A percentile compares a stretch with the other conserved stretches of the same genome.
Evolutionary conservation across 2,797 vertebrate species (phyloP).

Genomic region (Chiloscyllium punctatum): DNA sequence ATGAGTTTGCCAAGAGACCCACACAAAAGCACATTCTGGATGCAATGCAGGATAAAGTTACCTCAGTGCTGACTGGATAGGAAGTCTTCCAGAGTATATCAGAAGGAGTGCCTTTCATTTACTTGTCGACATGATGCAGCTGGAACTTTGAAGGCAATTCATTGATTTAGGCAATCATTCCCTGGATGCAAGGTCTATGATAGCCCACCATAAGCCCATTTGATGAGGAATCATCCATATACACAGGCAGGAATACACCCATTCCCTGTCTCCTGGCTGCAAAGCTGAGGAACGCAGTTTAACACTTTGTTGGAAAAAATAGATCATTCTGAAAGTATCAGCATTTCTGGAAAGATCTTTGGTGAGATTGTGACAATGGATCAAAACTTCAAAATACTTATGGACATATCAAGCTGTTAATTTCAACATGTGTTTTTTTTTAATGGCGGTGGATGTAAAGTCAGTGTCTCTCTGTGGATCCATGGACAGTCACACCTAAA

Average conservation of each 20-base stretch:
- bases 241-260: background rate
- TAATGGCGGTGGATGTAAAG: no score
- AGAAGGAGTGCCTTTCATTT: background rate
- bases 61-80: background rate
- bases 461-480: no score
- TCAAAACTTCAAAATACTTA: no score
- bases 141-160: background rate
- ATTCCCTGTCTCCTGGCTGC: background rate
- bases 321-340: background rate
- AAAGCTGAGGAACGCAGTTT: background rate
- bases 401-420: no score
- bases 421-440: no score
- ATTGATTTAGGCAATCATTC: background rate
- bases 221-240: background rate
- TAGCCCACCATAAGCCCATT: background rate
- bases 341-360: no score
- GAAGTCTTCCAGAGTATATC: background rate
- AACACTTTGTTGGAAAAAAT: background rate
- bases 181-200: background rate
- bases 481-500: no score
- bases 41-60: constrained; percentile 2
- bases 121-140: background rate
- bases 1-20: constrained; percentile 48
- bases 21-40: constrained; percentile 21
- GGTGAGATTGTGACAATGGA: no score